Conservation (phyloP, 2,797 vertebrate species). For the Psittacula echo region DNA sequence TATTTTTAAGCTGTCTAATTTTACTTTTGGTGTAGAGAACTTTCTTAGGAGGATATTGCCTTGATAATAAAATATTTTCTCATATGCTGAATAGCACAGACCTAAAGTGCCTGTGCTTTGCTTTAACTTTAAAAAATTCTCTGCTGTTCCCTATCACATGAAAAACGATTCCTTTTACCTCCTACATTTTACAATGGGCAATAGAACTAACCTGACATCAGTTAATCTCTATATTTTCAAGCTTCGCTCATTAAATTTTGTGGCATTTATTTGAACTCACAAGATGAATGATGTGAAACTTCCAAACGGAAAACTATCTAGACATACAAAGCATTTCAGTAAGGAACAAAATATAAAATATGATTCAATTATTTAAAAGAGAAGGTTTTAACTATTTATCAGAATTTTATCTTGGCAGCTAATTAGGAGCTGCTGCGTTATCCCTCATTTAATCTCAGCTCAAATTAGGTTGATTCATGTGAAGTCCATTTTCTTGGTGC, state of each 20-base stretch:
- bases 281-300: conserved; percentile 14
- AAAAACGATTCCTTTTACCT: neutral
- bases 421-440: neutral
- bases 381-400: neutral
- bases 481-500: neutral
- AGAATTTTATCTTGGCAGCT: conserved; percentile 38
- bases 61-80: neutral
- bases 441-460: conserved; percentile 1
- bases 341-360: conserved; percentile 14
- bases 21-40: neutral
- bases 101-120: neutral
- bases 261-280: conserved; percentile 27
- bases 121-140: conserved; percentile 25
- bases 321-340: neutral
- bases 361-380: neutral
- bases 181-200: neutral
- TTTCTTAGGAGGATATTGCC: neutral
- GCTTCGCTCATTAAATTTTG: conserved; percentile 31
- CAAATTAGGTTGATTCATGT: conserved; percentile 5
- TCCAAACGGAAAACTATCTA: neutral
- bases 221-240: neutral
- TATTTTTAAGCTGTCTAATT: neutral
- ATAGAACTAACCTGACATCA: neutral
- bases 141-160: neutral
- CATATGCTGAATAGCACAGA: neutral